Conservation (phyloP, 2,888 invertebrate species). For the Caenorhabditis sp. region DNA sequence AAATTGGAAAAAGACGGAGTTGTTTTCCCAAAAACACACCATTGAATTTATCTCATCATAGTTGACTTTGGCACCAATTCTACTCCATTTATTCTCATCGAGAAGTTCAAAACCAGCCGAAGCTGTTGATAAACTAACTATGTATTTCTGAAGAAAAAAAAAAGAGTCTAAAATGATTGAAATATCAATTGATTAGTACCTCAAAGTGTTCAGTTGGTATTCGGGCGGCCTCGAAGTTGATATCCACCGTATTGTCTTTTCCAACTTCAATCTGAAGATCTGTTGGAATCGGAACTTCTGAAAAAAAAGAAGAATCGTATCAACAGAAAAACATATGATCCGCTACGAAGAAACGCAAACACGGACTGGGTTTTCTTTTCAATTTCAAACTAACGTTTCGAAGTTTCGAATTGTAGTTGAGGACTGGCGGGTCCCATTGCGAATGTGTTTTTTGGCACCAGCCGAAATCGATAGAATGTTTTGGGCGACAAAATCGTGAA, state of each 20-base stretch:
- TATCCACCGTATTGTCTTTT: slow-evolving; percentile 48
- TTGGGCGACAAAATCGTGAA: slow-evolving; percentile 41
- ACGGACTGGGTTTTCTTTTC: neutral
- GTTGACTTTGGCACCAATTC: neutral
- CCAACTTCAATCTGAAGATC: slow-evolving; percentile 43
- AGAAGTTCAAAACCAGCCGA: neutral
- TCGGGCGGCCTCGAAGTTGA: slow-evolving; percentile 46
- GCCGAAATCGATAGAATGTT: slow-evolving; percentile 51
- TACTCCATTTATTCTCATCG: slow-evolving; percentile 1
- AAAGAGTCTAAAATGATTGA: neutral
- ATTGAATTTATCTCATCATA: neutral
- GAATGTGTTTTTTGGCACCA: slow-evolving; percentile 42
- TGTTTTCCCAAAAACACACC: too few species aligned
- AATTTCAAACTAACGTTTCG: slow-evolving; percentile 8
- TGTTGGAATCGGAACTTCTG: slow-evolving; percentile 54
- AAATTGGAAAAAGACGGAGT: too few species aligned
- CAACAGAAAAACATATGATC: too few species aligned
- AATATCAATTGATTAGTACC: neutral
- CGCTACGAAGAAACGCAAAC: too few species aligned
- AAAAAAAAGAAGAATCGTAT: neutral
- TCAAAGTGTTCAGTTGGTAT: slow-evolving; percentile 43
- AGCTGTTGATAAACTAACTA: neutral
- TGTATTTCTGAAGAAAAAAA: neutral
- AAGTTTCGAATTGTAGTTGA: slow-evolving; percentile 51
- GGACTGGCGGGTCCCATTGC: slow-evolving; percentile 50